Evolutionary conservation across 2,888 invertebrate genomes (phyloP).

Genomic region (Andricus quercusramuli): DNA sequence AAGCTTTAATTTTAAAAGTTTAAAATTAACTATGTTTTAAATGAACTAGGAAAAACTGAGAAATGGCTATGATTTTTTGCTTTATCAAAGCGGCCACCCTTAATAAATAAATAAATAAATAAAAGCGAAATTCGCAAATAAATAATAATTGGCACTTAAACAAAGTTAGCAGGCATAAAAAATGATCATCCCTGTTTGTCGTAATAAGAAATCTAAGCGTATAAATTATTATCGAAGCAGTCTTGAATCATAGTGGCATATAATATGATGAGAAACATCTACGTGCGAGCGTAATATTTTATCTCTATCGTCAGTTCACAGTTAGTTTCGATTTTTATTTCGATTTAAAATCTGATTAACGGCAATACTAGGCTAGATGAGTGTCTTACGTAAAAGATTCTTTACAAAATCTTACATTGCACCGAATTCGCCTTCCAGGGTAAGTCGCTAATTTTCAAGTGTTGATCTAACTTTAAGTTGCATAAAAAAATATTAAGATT

Average conservation of each 20-base stretch:
- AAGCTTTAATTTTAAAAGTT: no score
- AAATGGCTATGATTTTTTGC: no score
- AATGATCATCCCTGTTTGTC: background rate
- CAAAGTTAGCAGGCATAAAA: background rate
- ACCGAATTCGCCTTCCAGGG: slow-evolving; percentile 3
- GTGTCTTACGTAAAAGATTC: slow-evolving; percentile 2
- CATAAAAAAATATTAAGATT: slow-evolving; percentile 39
- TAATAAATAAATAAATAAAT: background rate
- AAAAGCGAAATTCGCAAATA: background rate
- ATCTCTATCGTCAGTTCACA: slow-evolving; percentile 3
- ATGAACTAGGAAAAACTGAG: no score
- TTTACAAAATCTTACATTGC: slow-evolving; percentile 40
- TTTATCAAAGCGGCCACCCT: no score
- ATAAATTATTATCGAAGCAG: slow-evolving; percentile 29
- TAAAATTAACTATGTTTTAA: no score
- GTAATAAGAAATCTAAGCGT: slow-evolving; percentile 5
- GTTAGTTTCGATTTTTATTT: slow-evolving; percentile 1
- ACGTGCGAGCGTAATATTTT: background rate
- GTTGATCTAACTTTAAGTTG: slow-evolving; percentile 21
- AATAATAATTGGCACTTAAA: background rate
- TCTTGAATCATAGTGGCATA: slow-evolving; percentile 20
- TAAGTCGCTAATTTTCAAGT: slow-evolving; percentile 2
- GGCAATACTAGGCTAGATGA: slow-evolving; percentile 13
- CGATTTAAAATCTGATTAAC: slow-evolving; percentile 5
- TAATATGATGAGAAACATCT: background rate